Base-by-base conservation (phyloP, 2,113 vertebrate species). In the Laticauda colubrina region DNA sequence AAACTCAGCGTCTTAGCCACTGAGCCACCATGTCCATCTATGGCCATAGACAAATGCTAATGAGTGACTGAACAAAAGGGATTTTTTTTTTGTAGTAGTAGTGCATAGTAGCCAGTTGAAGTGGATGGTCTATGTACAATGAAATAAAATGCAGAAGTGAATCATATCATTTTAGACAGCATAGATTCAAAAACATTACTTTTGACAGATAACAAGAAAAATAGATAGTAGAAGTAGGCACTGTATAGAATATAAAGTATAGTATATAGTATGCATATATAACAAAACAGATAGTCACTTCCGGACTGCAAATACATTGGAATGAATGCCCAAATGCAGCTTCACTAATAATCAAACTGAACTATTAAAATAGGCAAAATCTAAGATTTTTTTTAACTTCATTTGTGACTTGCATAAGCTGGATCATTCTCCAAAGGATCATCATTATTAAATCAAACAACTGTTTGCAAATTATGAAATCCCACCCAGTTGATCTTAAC, bases 271-370 rank as follows among this genome's bases (percentile, higher is more conserved):
- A 21, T 56, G 18, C 55, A 56, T 18, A 8, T 57, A 57, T 57
- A 57, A 57, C 51, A 92, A 95, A 97, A 88, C 90, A 95, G 54
- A 95, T 92, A 88, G 53, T 34, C 59, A 93, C 85, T 90, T 91
- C 29, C 29, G 94, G 94, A 23, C n/a, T 93, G 10, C 21, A 88
- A 48, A 93, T 24, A 92, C 29, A 89, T 12, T 87, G 93, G 14
- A 53, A 53, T 93, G 59, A 59, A 96, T 94, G 96, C 90, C 69
- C 92, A 88, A 95, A 93, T 93, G 1, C 34, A 59, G 5, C 1
- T 94, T 75, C 94, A 4, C n/a, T 85, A 51, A 64, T 93, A 94
- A 96, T 26, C 91, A 85, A 94, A 45, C 39, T 95, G 34, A 93
- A 96, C 88, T 87, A 89, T 57, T 75, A 6, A 43, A 92, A 81